Evolutionary conservation across 2,797 vertebrate genomes (phyloP), one percentile per base, ranked within the genome.

Genomic region (Protosalanx chinensis): DNA sequence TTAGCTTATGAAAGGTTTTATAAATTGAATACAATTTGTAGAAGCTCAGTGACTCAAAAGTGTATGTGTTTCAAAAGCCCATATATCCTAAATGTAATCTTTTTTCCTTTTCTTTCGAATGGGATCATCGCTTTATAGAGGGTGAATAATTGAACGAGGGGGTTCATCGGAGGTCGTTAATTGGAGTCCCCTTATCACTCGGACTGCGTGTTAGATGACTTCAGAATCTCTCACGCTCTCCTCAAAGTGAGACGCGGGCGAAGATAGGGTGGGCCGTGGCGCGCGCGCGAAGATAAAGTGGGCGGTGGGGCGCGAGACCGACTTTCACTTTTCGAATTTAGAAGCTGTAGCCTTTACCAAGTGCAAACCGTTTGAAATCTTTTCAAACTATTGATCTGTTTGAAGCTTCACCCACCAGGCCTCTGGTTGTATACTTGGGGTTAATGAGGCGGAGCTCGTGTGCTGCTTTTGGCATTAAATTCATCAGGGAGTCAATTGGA

Each of bases 111-210:
- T 61, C 67, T 7, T 64, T 56, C 71, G 65, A 72, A 72, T 71
- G 37, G 60, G 30, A 74, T 84, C 74, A 63, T 80, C 7, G 85
- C 86, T 86, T 86, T 84, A 68, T 88, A 85, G 73, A 81, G 64
- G 83, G 84, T 78, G 82, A 94, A 93, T 95, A 93, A 95, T 95
- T 93, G 90, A 93, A 89, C 60, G 77, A 37, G 73, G 80, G 59
- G 85, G 67, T 84, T 90, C 86, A 71, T 16, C 71, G 13, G 78
- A 83, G 85, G 81, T 83, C 90, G 70, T 91, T 41, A 88, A 88
- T 86, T 90, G 91, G 91, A 88, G 91, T 90, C 88, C 83, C 81
- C 90, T 88, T 88, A 87, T 93, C 92, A 88, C 90, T 86, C 86
- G 63, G 87, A 90, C 89, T 88, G 91, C 86, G 87, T 87, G 89